phyloP scores from a whole-genome alignment of 2,888 invertebrate species.

The Graphium colonna region DNA sequence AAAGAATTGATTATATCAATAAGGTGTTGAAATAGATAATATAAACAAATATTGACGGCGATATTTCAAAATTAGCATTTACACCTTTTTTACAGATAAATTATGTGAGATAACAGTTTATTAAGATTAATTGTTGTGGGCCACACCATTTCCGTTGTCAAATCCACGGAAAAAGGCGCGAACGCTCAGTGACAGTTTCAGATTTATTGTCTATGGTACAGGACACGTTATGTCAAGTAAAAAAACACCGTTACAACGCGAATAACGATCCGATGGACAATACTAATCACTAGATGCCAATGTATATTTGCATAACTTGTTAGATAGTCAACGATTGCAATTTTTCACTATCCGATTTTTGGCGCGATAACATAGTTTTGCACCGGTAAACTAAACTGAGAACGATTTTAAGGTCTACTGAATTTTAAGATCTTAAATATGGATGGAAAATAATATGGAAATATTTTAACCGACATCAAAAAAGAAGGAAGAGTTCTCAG shows the following conservation, averaged over 20 bases:
- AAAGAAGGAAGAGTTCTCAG: too few relatives aligned
- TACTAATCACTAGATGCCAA: conserved; percentile 1
- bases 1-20: neutral
- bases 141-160: neutral
- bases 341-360: conserved; percentile 10
- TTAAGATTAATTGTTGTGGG: conserved; percentile 11
- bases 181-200: conserved; percentile 3
- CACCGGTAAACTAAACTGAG: neutral
- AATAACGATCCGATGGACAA: conserved; percentile 6
- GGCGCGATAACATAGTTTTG: neutral
- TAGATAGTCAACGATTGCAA: conserved; percentile 8
- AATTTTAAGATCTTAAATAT: too few relatives aligned
- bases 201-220: conserved; percentile 14
- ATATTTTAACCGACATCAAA: too few relatives aligned
- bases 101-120: conserved; percentile 7
- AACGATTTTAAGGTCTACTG: too few relatives aligned
- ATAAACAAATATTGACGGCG: conserved; percentile 1
- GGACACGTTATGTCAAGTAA: conserved; percentile 8
- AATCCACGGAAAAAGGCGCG: conserved; percentile 2
- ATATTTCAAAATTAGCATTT: conserved; percentile 8
- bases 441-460: too few relatives aligned
- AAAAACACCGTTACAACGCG: conserved; percentile 17
- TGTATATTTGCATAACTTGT: conserved; percentile 14
- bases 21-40: neutral
- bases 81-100: conserved; percentile 6